Base-by-base conservation (phyloP, 2,113 vertebrate species). In the Scomber japonicus region DNA sequence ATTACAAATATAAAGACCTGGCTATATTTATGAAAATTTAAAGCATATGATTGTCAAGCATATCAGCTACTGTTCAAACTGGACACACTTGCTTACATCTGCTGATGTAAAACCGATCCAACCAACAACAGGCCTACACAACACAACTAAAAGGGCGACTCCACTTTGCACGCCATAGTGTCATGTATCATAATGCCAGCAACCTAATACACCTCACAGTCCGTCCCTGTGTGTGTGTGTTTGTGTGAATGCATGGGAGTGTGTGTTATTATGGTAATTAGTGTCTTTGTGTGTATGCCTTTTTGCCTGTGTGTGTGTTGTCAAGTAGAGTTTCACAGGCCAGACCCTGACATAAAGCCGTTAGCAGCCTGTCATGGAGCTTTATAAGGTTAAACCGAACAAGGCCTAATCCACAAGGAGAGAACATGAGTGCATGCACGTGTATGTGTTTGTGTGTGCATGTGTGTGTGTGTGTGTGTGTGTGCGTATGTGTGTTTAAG, bases 381-480 rank as follows among this genome's bases (percentile, higher is more conserved):
- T 89, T 89, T 83, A 84, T 79, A 73, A 89, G 81, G 85, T 91
- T 86, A 82, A 88, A 89, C 57, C 3, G 54, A 79, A 85, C 81
- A 88, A 61, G 75, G 48, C 74, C 67, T 89, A 86, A 89, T 89
- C 85, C 90, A 83, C 51, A 72, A 21, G 55, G 15, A 56, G 7
- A 68, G 51, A 81, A 76, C 62, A 62, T 10, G 30, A 69, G 31
- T 27, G 24, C 24, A 27, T 27, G 55, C 57, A 80, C 72, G 62
- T 46, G 54, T 83, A 30, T 57, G 30, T 16, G 66, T 17, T 31
- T 31, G 51, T 24, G 5, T 4, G 2, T 24, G 55, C 14, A 11
- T 50, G 27, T 55, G 69, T 48, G 68, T 54, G 62, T 46, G 54
- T 83, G 35, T 53, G n/a, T 16, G 66, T 17, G 30, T 31, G 51